A percentile compares a stretch with the other conserved stretches of the same genome.
These are phyloP conservation scores for Gasterosteus nipponicus DNA, from an alignment of 2,113 vertebrate genomes.

Conservation along the genomic window DNA sequence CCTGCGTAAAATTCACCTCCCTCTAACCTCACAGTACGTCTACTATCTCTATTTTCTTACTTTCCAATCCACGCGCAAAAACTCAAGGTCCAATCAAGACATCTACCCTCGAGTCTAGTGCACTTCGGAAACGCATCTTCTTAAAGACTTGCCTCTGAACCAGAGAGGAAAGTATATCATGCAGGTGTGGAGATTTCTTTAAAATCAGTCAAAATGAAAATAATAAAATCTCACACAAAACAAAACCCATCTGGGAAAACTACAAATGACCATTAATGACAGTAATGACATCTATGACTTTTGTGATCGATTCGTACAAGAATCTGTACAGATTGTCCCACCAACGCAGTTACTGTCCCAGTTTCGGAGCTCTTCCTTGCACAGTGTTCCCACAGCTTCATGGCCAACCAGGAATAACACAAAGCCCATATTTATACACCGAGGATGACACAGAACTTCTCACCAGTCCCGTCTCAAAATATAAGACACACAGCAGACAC, in stretches of 20 bases:
- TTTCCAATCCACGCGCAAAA: not conserved
- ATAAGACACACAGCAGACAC: slow-evolving; percentile 46
- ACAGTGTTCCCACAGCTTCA: slow-evolving; percentile 25
- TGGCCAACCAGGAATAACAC: slow-evolving; percentile 41
- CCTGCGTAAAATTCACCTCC: slow-evolving; percentile 1
- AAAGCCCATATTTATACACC: slow-evolving; percentile 40
- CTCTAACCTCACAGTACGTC: not conserved
- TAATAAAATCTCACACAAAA: not conserved
- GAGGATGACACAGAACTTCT: slow-evolving; percentile 42
- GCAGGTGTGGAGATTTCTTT: slow-evolving; percentile 11
- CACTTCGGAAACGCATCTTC: slow-evolving; percentile 20
- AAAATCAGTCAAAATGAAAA: slow-evolving; percentile 42
- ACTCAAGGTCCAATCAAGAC: slow-evolving; percentile 41
- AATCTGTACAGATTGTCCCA: slow-evolving; percentile 72
- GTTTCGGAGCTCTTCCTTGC: slow-evolving; percentile 36
- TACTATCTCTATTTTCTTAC: not conserved
- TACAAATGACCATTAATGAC: slow-evolving; percentile 28
- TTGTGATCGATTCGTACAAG: slow-evolving; percentile 41
- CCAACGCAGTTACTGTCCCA: slow-evolving; percentile 62
- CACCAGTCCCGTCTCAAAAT: slow-evolving; percentile 32
- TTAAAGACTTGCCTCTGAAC: not conserved
- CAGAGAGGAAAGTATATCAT: slow-evolving; percentile 13
- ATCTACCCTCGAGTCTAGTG: slow-evolving; percentile 14
- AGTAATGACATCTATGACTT: slow-evolving; percentile 22
- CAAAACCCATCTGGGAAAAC: not conserved